Conservation (phyloP, 2,113 vertebrate genomes). For the Cottus gobio region DNA sequence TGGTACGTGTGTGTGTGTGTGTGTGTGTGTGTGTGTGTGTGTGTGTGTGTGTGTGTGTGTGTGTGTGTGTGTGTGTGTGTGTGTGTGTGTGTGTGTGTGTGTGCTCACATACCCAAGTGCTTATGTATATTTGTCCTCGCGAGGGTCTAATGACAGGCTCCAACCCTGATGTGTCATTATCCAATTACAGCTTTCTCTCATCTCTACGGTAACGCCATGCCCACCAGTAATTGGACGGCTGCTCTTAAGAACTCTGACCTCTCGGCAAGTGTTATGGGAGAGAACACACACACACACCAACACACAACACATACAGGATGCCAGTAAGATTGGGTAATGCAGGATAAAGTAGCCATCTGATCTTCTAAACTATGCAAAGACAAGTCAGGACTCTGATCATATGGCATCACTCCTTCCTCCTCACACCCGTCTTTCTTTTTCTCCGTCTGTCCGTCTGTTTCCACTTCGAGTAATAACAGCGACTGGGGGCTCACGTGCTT, state of each 20-base stretch:
- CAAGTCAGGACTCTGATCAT: slow-evolving; percentile 76
- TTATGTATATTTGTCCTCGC: slow-evolving; percentile 12
- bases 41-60: neutral
- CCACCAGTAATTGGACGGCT: slow-evolving; percentile 71
- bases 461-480: slow-evolving; percentile 41
- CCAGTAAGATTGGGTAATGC: slow-evolving; percentile 65
- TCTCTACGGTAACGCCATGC: slow-evolving; percentile 74
- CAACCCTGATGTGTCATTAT: slow-evolving; percentile 73
- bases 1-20: slow-evolving; percentile 16
- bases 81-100: neutral
- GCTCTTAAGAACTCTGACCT: slow-evolving; percentile 77
- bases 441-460: slow-evolving; percentile 25
- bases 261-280: slow-evolving; percentile 61
- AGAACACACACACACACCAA: slow-evolving; percentile 33
- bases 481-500: slow-evolving; percentile 33
- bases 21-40: slow-evolving; percentile 2
- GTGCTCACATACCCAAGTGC: neutral
- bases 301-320: slow-evolving; percentile 43
- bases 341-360: slow-evolving; percentile 70
- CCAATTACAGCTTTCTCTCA: slow-evolving; percentile 81
- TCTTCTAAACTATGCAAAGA: slow-evolving; percentile 70
- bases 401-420: slow-evolving; percentile 47
- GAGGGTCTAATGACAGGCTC: slow-evolving; percentile 76
- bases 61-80: neutral
- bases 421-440: slow-evolving; percentile 20